phyloP scores from a whole-genome alignment of 2,113 vertebrate genomes.

The Felis catus region DNA sequence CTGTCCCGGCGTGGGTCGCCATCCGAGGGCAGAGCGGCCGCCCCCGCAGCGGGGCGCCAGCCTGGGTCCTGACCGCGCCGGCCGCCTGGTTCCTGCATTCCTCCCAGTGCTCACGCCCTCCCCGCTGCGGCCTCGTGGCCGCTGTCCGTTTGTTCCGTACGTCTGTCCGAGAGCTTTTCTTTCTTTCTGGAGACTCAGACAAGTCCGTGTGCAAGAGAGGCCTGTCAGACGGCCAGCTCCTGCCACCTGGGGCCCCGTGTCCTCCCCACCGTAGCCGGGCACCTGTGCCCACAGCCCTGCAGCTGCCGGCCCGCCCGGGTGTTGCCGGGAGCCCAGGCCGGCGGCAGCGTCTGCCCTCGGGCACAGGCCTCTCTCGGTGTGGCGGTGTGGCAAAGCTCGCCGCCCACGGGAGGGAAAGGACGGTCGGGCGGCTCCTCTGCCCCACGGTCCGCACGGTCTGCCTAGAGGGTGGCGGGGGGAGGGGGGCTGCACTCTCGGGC shows the following conservation, averaged over 20 bases:
- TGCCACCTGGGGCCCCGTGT: rapidly evolving
- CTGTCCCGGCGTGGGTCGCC: neutral
- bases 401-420: neutral
- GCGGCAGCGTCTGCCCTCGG: too few species aligned
- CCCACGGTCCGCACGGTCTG: neutral
- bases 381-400: neutral
- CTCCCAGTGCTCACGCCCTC: neutral
- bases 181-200: neutral
- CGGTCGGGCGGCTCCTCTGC: rapidly evolving
- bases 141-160: rapidly evolving
- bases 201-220: neutral
- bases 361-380: neutral
- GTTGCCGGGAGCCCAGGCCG: neutral
- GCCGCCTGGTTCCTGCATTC: neutral
- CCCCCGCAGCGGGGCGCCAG: neutral
- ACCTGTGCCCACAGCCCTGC: neutral
- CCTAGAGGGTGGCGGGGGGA: too few species aligned
- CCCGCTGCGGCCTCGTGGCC: rapidly evolving
- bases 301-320: neutral
- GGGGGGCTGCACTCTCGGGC: too few species aligned
- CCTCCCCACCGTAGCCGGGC: too few species aligned
- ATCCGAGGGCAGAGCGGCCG: too few species aligned
- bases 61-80: neutral
- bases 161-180: neutral
- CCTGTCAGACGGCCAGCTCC: too few species aligned